Evolutionary conservation across 2,113 vertebrate species (phyloP), one percentile per base, ranked within the genome.

Genomic region (Chunga burmeisteri): DNA sequence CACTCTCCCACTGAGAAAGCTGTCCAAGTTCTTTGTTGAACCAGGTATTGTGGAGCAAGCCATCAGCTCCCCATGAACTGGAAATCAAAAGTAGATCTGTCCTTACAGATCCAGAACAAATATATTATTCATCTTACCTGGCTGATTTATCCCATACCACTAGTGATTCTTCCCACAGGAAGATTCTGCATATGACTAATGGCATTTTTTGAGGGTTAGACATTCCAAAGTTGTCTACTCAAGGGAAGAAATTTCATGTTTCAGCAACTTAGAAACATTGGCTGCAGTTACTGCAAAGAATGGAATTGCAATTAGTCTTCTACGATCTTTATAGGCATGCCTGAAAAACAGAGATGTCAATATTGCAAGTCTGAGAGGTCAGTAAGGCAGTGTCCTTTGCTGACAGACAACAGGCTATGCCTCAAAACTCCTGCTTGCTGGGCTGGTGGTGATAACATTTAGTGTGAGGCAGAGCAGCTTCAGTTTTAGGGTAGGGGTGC

Each of bases 131-230:
- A 11, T 50, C 30, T 73, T 73, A 95, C 89, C 91, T 94, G 93
- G 34, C n/a, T 89, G 53, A 93, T 81, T 65, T 75, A 30, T 95
- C 78, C 73, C 84, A 73, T n/a, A 56, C 19, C 36, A 87, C 44
- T 87, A 80, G 53, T 49, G 42, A 87, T 95, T 90, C 38, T 81
- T 95, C 78, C 84, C 96, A 91, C 63, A 88, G 88, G 80, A 91
- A 90, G 89, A 73, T 49, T 80, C 38, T 80, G 46, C 32, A 17
- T 58, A 77, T 62, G 78, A 96, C 86, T 96, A 95, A 95, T 27
- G 18, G 91, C 84, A 95, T 97, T 95, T 96, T 95, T 93, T 79
- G 46, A 93, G 62, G n/a, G 74, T 80, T 93, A 95, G 89, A 88
- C 59, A 80, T 95, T 93, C 93, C 78, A 18, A 90, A 87, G 53